phyloP scores from a whole-genome alignment of 2,797 vertebrate genomes.

The Enteromius afrohamiltoni region DNA sequence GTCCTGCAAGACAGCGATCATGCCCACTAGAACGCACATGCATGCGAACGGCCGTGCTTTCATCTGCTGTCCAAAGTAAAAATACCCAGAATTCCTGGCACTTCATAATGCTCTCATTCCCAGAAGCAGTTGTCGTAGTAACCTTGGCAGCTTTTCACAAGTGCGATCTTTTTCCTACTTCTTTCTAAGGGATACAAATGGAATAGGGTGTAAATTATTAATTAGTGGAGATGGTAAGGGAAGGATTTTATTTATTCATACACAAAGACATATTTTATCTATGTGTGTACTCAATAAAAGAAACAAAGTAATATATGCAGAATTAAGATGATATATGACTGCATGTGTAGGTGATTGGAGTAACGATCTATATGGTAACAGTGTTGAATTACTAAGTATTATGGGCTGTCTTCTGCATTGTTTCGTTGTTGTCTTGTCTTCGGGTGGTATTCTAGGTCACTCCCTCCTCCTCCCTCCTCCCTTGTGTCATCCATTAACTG shows the following conservation, averaged over 20 bases:
- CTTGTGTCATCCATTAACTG: constrained; percentile 62
- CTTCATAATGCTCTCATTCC: constrained; percentile 65
- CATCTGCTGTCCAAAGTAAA: constrained; percentile 67
- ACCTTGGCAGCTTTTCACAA: constrained; percentile 69
- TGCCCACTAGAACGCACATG: constrained; percentile 46
- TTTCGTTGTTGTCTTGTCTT: constrained; percentile 60
- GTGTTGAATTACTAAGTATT: constrained; percentile 25
- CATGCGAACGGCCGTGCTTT: constrained; percentile 51
- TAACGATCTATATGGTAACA: constrained; percentile 19
- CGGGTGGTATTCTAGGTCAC: constrained; percentile 64
- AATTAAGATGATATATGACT: constrained; percentile 24
- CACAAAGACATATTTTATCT: constrained; percentile 55
- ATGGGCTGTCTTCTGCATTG: constrained; percentile 47
- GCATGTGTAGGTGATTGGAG: background rate
- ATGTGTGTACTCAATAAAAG: constrained; percentile 35
- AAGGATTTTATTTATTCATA: constrained; percentile 63
- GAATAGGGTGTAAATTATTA: constrained; percentile 67
- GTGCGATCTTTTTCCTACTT: constrained; percentile 62
- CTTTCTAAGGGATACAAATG: constrained; percentile 67
- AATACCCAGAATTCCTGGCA: constrained; percentile 67
- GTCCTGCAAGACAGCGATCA: constrained; percentile 35
- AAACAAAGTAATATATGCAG: constrained; percentile 37
- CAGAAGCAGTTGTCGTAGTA: constrained; percentile 69
- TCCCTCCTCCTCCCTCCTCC: constrained; percentile 54
- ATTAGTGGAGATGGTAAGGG: constrained; percentile 62